Evolutionary conservation across 2,113 vertebrate species (phyloP).

Genomic region (Parotia lawesii): DNA sequence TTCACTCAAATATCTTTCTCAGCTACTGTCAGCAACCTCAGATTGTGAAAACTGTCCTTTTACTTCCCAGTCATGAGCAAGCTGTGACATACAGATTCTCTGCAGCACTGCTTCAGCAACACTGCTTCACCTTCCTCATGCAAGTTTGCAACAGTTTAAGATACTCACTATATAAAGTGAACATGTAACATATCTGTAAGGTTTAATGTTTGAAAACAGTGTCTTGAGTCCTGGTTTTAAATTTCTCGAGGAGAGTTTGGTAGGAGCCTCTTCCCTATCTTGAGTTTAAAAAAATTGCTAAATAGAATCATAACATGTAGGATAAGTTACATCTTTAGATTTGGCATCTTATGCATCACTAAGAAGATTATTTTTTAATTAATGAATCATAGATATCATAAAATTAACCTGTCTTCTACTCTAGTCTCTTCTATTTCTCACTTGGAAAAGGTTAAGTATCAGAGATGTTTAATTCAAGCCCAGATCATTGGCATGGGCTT

Average conservation of each 20-base stretch:
- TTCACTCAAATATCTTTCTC: neutral
- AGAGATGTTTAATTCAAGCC: neutral
- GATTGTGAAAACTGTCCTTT: neutral
- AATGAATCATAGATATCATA: neutral
- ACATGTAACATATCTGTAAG: neutral
- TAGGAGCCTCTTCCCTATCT: neutral
- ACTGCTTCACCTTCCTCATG: neutral
- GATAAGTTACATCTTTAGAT: neutral
- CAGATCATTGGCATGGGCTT: neutral
- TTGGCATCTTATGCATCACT: neutral
- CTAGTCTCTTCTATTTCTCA: neutral
- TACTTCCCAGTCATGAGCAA: neutral
- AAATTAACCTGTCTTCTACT: neutral
- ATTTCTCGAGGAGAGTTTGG: neutral
- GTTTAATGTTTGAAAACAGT: neutral
- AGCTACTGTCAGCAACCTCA: neutral
- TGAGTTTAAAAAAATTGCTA: neutral
- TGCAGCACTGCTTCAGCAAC: neutral
- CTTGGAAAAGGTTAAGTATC: neutral
- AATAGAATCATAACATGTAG: neutral
- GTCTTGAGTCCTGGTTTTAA: neutral
- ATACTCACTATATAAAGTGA: neutral
- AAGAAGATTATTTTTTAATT: neutral
- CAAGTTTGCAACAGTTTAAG: neutral
- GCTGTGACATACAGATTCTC: neutral